Base-by-base conservation (phyloP, 2,113 vertebrate species). In the Natator depressus region DNA sequence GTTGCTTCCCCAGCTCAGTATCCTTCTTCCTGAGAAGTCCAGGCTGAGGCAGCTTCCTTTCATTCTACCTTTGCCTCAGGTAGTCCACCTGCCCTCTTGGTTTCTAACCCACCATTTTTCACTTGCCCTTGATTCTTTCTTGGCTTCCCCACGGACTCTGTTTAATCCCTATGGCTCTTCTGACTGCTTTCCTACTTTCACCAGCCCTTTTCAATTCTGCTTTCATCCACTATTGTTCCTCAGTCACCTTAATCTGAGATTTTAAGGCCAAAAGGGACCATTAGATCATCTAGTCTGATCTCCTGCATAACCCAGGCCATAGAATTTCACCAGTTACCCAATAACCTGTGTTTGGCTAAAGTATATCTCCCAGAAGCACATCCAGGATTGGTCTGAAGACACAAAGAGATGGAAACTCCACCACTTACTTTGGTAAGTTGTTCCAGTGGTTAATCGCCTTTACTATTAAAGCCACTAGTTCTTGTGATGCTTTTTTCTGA, bases 331-430 rank as follows among this genome's bases (percentile, higher is more conserved):
- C 69, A 75, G 35, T 94, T 79, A 93, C 49, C 86, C 76, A 92
- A 92, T 47, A 94, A 82, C 42, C 92, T 96, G 76, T 89, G 89
- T 89, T 96, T 96, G 83, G 93, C 87, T 95, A 87, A 69, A 88
- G 57, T 75, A 81, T 83, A 50, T 91, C 89, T 89, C 89, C 92
- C 47, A 96, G 76, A 93, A 95, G 92, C 38, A 16, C 51, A 95
- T 96, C 87, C 82, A 95, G 94, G 72, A 55, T 89, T 87, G 84
- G 90, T 94, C 90, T 92, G 85, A 95, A 94, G 95, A 95, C 46
- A 83, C 89, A 6, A 85, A 82, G 75, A 22, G 89, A 91, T 94
- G 79, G 93, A 95, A 94, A 93, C 92, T 80, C 81, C 42, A 87
- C 76, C 31, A 13, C 83, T 93, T 6, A 55, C 25, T 92, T 78